Base-by-base conservation (phyloP, 2,113 vertebrate species). In the Prinia subflava region DNA sequence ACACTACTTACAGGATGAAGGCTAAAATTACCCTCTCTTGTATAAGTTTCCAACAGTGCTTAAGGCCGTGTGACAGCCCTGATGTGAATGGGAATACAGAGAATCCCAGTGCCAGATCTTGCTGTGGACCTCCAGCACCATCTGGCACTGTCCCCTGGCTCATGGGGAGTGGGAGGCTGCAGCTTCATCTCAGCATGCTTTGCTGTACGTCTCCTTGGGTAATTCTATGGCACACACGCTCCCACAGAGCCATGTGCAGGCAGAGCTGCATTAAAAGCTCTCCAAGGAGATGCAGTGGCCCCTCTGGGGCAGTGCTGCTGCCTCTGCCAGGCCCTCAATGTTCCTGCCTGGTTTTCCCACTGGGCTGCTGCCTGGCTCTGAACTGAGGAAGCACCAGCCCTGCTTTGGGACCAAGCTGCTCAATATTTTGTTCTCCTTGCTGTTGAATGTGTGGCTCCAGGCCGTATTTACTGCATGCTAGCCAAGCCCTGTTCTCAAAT, bases 251-350 rank as follows among this genome's bases (percentile, higher is more conserved):
- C 37, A 13, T 18, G 4, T 2, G 4, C 44, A 33, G 39, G 13
- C 0, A 0, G 19, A 46, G 9, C 25, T 46, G 50, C 15, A 2
- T 6, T 52, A 12, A 52, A 78, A 59, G 13, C 39, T 2, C 59
- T 13, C 41, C 13, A 3, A 65, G 50, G 46, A 52, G 50, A 11
- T 8, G 30, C 0, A 1, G 30, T 17, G 44, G 10, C 10, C 9
- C 7, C 2, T 1, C 22, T 12, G 16, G 25, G 22, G 6, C 6
- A 7, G 10, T 0, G 1, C 49, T 65, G 52, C 23, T 2, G 4
- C 27, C 37, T 1, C 0, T 25, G 56, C 23, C 64, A 23, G 39
- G 7, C 17, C 39, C 46, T 47, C 0, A 0, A 2, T 37, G 13
- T 10, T 17, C 20, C 60, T 13, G 8, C 47, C 24, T 44, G 28